Evolutionary conservation across 2,888 invertebrate genomes (phyloP).

Genomic region (Pollenia amentaria): DNA sequence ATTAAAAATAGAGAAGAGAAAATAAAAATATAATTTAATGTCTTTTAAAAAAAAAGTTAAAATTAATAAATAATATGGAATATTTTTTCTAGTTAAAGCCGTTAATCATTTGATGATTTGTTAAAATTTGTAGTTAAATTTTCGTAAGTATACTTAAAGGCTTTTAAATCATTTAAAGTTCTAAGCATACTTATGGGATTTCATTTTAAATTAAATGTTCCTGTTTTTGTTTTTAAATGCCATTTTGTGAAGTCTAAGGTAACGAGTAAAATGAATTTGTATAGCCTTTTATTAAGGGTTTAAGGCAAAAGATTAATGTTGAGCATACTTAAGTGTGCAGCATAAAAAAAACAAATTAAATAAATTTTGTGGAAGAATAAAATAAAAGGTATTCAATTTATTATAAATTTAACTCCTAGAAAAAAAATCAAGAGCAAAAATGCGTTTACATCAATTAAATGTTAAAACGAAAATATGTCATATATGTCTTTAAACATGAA

Average conservation of each 20-base stretch:
- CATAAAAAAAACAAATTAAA: not conserved
- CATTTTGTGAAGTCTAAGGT: conserved; percentile 9
- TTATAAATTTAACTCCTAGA: not conserved
- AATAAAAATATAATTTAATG: not conserved
- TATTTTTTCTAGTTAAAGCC: no score
- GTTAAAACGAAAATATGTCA: no score
- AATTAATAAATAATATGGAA: no score
- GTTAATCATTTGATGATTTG: no score
- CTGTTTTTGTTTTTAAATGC: not conserved
- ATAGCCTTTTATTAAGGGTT: conserved; percentile 13
- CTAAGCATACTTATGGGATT: not conserved
- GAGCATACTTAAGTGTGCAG: not conserved
- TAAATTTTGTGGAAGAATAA: not conserved
- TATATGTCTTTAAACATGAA: no score
- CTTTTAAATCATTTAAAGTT: not conserved
- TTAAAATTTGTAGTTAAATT: no score
- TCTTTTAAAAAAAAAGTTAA: no score
- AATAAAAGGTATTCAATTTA: not conserved
- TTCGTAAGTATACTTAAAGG: not conserved
- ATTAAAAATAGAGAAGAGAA: not conserved
- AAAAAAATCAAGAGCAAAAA: no score
- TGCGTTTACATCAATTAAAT: no score
- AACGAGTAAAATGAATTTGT: no score
- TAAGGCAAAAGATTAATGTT: conserved; percentile 14
- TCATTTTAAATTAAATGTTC: not conserved